Evolutionary conservation across 2,888 invertebrate genomes (phyloP).

Genomic region (Melipona beecheii): DNA sequence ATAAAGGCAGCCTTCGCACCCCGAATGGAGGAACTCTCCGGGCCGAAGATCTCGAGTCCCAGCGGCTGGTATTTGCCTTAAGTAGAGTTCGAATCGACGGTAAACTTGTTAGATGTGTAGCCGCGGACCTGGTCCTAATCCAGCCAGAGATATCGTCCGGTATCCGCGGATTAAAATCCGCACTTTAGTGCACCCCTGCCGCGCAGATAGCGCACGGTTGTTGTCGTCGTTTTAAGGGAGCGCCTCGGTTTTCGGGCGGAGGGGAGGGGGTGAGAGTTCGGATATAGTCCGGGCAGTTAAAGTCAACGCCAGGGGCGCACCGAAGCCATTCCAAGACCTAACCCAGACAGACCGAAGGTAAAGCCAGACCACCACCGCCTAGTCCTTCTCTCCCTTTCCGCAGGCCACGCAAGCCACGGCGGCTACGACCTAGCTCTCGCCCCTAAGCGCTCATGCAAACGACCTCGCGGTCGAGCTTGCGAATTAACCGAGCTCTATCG

Average conservation of each 20-base stretch:
- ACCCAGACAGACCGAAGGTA: conserved; percentile 49
- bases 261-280: conserved; percentile 63
- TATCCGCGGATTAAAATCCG: conserved; percentile 82
- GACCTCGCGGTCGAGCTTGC: conserved; percentile 74
- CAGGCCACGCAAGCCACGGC: conserved; percentile 33
- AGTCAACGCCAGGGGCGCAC: conserved; percentile 79
- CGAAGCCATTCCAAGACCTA: conserved; percentile 52
- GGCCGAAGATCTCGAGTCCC: conserved; percentile 43
- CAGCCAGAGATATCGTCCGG: conserved; percentile 78
- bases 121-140: conserved; percentile 74
- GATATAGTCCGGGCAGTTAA: conserved; percentile 77
- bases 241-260: conserved; percentile 21
- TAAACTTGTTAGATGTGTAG: conserved; percentile 71
- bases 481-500: conserved; percentile 72
- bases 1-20: conserved; percentile 18
- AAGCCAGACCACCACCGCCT: conserved; percentile 10
- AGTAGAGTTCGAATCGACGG: conserved; percentile 69
- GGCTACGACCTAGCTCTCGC: conserved; percentile 12
- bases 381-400: conserved; percentile 35
- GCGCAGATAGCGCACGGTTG: conserved; percentile 68
- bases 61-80: conserved; percentile 68
- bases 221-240: conserved; percentile 65
- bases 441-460: conserved; percentile 80
- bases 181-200: conserved; percentile 72
- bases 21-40: conserved; percentile 32